Conservation (phyloP, 2,888 invertebrate genomes). For the Carterocephalus palaemon region DNA sequence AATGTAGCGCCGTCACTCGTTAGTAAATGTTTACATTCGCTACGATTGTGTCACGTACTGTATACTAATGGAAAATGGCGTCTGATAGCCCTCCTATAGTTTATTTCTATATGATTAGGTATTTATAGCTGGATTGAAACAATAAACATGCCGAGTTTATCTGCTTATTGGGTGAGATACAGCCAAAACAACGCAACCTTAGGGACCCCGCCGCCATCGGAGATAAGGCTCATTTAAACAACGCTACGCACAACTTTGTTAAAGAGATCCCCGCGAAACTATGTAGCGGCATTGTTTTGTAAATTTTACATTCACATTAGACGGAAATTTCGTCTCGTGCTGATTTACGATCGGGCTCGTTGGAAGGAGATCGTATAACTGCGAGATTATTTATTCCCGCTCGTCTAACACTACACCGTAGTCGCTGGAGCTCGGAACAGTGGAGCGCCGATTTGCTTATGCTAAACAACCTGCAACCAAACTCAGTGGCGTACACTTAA, state of each 20-base stretch:
- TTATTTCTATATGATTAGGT: slow-evolving; percentile 2
- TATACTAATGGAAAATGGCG: no score
- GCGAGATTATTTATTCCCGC: slow-evolving; percentile 62
- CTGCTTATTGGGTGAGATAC: slow-evolving; percentile 18
- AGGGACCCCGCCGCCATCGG: slow-evolving; percentile 40
- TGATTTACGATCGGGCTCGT: slow-evolving; percentile 63
- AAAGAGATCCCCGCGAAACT: slow-evolving; percentile 51
- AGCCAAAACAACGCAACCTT: slow-evolving; percentile 26
- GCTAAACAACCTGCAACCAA: slow-evolving; percentile 61
- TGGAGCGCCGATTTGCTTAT: slow-evolving; percentile 61
- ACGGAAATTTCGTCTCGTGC: slow-evolving; percentile 60
- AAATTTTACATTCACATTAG: slow-evolving; percentile 68
- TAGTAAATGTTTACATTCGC: slow-evolving; percentile 1
- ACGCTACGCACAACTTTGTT: slow-evolving; percentile 50
- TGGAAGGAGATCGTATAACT: slow-evolving; percentile 54
- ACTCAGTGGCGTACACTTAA: slow-evolving; percentile 54
- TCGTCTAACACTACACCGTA: slow-evolving; percentile 46
- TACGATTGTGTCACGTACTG: no score
- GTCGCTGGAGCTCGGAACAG: slow-evolving; percentile 32
- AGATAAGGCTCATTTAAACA: slow-evolving; percentile 50
- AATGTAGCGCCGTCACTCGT: slow-evolving; percentile 3
- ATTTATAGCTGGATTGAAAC: slow-evolving; percentile 10
- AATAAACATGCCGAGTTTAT: slow-evolving; percentile 4
- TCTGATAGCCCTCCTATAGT: no score
- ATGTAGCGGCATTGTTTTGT: slow-evolving; percentile 54